Base-by-base conservation (phyloP, 1,140 invertebrate genomes). In the Diplogasteroides magnus region DNA sequence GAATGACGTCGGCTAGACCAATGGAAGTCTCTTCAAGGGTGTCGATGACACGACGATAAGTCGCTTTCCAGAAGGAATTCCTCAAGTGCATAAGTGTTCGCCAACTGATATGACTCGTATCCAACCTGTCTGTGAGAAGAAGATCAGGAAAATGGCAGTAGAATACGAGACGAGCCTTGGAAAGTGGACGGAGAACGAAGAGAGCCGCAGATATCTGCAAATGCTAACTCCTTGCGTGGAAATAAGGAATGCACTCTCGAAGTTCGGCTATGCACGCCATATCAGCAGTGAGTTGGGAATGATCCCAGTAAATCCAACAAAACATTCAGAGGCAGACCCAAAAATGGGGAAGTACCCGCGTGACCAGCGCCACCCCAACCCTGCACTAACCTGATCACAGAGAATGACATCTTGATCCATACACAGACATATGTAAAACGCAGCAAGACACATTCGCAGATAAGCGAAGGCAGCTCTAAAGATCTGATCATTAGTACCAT, bases 71-170 rank as follows among this genome's bases (percentile, higher is more conserved):
- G 37, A 19, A 11, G 37, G 37, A 48, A 48, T 48, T 11, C 6
- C 19, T 48, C 19, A 6, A 19, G 19, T 48, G 19, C 37, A 11
- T 23, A 19, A 19, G n/a, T 61, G 26, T 25, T 25, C 26, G 64
- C 67, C 63, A 25, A 68, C 63, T 19, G 71, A 58, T 56, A 63
- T 66, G 0, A 91, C 77, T n/a, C 0, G 83, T 73, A 0, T 88
- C 87, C 25, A 88, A 88, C 69, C 87, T 86, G 1, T 86, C 80
- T 19, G 90, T 90, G 1, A 98, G 85, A 1, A 98, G 85, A 79
- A 93, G 90, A 85, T 98, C 97, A 0, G 97, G 97, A 86, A 94
- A 93, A 86, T 99, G 97, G 77, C 96, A 98, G 78, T 98, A 99
- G 84, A 95, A 99, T 3, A 97, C 83, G 15, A 97, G 87, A 77